Conservation (phyloP, 2,888 invertebrate species). For the Orthonevra nobilis region DNA sequence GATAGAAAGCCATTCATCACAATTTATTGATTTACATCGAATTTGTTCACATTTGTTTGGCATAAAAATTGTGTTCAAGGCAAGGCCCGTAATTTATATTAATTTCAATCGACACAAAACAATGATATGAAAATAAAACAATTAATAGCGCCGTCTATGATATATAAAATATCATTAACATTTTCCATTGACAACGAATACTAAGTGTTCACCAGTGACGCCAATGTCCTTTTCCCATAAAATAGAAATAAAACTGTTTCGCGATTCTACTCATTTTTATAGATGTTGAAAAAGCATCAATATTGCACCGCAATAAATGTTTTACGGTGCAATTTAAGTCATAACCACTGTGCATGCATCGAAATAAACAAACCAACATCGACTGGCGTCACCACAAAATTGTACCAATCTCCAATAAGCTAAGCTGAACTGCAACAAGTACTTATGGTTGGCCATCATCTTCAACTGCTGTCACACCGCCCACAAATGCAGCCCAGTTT, state of each 20-base stretch:
- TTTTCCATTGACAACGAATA: no score
- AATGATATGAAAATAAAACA: no score
- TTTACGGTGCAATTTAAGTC: background rate
- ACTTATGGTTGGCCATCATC: slow-evolving; percentile 16
- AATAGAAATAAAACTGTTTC: slow-evolving; percentile 3
- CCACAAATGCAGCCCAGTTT: background rate
- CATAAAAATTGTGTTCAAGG: no score
- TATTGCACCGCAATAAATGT: slow-evolving; percentile 38
- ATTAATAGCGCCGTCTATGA: no score
- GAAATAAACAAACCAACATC: slow-evolving; percentile 10
- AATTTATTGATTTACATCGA: no score
- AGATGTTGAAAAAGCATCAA: slow-evolving; percentile 22
- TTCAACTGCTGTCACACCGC: background rate
- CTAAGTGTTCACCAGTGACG: no score
- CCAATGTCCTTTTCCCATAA: slow-evolving; percentile 11
- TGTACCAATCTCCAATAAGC: slow-evolving; percentile 10
- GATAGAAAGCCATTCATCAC: no score
- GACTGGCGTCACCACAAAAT: slow-evolving; percentile 20
- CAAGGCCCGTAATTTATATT: no score
- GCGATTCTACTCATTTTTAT: slow-evolving; percentile 24
- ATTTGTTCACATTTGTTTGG: no score
- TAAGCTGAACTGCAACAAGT: slow-evolving; percentile 35
- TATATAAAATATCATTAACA: no score
- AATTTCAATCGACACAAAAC: no score
- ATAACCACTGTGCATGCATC: background rate